These are phyloP conservation scores for Helobdella robusta DNA, from an alignment of 2,888 invertebrate genomes.

Conservation along the genomic window DNA sequence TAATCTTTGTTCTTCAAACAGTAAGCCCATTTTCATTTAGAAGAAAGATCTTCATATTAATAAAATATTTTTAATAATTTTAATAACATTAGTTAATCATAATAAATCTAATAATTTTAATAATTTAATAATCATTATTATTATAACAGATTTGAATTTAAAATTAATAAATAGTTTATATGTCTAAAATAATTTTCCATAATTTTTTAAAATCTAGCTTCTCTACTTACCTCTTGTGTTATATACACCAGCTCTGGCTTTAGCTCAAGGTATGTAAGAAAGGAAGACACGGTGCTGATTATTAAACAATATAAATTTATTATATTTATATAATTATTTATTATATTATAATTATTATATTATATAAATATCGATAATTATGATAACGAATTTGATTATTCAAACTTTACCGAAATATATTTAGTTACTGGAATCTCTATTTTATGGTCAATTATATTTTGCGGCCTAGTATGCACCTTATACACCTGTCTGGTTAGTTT, in stretches of 20 bases:
- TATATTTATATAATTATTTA: neutral
- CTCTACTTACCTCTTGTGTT: conserved; percentile 66
- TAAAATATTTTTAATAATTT: neutral
- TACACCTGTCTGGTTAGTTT: conserved; percentile 49
- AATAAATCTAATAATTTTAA: too few relatives aligned
- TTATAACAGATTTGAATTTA: neutral
- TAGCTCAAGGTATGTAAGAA: conserved; percentile 54
- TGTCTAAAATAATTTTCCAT: neutral
- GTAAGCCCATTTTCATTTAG: too few relatives aligned
- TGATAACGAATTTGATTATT: neutral
- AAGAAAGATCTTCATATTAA: too few relatives aligned
- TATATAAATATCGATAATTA: neutral
- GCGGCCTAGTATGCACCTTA: conserved; percentile 48
- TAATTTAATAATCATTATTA: neutral
- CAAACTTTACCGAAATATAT: conserved; percentile 22
- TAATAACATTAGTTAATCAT: too few relatives aligned
- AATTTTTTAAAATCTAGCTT: conserved; percentile 40
- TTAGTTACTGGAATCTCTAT: conserved; percentile 47
- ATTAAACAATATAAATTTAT: neutral
- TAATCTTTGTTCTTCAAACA: conserved; percentile 33
- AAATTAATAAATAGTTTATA: neutral
- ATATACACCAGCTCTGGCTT: conserved; percentile 76
- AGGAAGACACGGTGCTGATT: neutral
- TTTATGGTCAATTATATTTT: conserved; percentile 42
- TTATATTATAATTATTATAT: neutral